Evolutionary conservation across 2,888 invertebrate genomes (phyloP).

Genomic region (Mayetiola destructor): DNA sequence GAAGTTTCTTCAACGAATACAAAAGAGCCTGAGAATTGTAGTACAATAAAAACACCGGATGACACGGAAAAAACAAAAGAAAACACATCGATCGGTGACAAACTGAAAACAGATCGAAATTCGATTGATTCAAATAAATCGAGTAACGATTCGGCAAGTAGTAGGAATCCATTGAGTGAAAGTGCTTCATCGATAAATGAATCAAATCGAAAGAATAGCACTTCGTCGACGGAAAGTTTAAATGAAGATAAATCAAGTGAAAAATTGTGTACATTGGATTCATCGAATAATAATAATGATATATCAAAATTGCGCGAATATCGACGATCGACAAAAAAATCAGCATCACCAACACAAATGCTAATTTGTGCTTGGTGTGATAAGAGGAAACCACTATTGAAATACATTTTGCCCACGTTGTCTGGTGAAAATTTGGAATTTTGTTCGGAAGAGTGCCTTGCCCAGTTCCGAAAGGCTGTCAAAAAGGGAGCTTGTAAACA

Average conservation of each 20-base stretch:
- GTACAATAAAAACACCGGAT: background rate
- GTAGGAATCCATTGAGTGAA: background rate
- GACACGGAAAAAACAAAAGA: background rate
- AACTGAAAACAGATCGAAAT: background rate
- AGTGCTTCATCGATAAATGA: background rate
- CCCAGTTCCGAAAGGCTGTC: slow-evolving; percentile 77
- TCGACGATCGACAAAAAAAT: slow-evolving; percentile 67
- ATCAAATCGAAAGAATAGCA: background rate
- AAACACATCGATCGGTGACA: background rate
- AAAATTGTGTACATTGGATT: background rate
- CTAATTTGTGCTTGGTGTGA: slow-evolving; percentile 68
- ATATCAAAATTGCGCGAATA: slow-evolving; percentile 19
- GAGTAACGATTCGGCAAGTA: background rate
- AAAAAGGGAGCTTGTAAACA: slow-evolving; percentile 74
- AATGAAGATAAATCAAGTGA: background rate
- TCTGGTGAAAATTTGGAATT: slow-evolving; percentile 76
- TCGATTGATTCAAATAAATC: background rate
- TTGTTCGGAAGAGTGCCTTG: slow-evolving; percentile 78
- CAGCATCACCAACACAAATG: slow-evolving; percentile 15
- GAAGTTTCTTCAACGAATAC: slow-evolving; percentile 2
- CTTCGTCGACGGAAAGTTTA: too few species aligned
- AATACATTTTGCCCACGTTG: slow-evolving; percentile 74
- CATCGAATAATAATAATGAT: background rate
- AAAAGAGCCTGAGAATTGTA: background rate
- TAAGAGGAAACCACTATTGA: slow-evolving; percentile 65